Conservation (phyloP, 2,888 invertebrate species). For the Ormyrus labotus region DNA sequence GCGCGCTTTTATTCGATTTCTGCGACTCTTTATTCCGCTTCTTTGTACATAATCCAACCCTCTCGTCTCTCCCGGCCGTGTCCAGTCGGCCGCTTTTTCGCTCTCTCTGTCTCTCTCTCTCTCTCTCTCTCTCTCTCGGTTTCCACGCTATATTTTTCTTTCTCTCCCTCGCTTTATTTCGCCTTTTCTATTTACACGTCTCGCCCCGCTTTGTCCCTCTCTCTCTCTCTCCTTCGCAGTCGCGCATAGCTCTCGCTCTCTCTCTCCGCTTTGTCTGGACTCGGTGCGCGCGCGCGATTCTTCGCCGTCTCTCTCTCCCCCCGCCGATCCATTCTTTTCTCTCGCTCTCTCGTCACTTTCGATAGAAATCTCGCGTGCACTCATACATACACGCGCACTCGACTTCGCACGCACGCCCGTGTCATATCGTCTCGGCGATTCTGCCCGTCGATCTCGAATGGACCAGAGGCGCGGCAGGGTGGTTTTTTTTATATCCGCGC, state of each 20-base stretch:
- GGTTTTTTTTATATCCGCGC: not conserved
- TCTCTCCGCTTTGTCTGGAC: not conserved
- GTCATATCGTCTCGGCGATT: constrained; percentile 44
- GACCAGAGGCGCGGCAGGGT: constrained; percentile 17
- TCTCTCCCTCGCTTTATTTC: constrained; percentile 31
- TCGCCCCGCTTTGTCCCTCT: constrained; percentile 31
- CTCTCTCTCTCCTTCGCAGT: constrained; percentile 13
- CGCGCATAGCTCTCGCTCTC: not conserved
- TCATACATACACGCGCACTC: constrained; percentile 46
- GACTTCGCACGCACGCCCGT: constrained; percentile 33
- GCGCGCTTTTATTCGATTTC: constrained; percentile 30
- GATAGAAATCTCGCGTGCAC: constrained; percentile 53
- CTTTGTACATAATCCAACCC: constrained; percentile 24
- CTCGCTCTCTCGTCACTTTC: constrained; percentile 47
- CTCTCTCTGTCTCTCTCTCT: not conserved
- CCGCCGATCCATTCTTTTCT: constrained; percentile 20
- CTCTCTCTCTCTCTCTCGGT: not conserved
- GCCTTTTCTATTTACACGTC: constrained; percentile 43
- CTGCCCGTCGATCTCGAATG: constrained; percentile 52
- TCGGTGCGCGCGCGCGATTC: not conserved
- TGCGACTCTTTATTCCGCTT: constrained; percentile 16
- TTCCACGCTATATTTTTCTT: constrained; percentile 27
- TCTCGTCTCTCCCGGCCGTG: constrained; percentile 16
- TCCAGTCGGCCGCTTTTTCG: constrained; percentile 7
- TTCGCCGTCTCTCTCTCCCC: not conserved